Conservation (phyloP, 2,888 invertebrate genomes). For the Antitype chi region DNA sequence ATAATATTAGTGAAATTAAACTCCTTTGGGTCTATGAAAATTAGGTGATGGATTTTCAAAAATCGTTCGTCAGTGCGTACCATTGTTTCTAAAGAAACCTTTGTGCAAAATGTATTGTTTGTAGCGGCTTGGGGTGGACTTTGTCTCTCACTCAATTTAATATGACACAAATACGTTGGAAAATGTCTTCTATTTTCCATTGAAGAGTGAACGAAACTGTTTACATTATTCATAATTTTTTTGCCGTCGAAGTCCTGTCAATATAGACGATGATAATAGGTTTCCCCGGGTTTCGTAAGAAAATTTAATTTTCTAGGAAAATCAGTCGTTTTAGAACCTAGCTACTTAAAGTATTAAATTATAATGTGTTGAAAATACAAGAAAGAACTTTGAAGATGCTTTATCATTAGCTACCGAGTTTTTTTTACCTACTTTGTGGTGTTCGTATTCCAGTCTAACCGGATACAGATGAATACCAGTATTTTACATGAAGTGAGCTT, state of each 20-base stretch:
- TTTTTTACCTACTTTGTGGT: neutral
- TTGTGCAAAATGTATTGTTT: neutral
- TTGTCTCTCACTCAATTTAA: neutral
- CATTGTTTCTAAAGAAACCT: neutral
- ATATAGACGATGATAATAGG: neutral
- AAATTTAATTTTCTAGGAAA: neutral
- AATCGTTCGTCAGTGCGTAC: neutral
- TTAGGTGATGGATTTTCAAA: neutral
- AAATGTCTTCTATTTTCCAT: constrained; percentile 4
- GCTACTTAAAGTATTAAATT: neutral
- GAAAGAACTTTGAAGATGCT: neutral
- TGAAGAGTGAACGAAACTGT: neutral
- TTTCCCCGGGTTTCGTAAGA: neutral
- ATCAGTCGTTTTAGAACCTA: neutral
- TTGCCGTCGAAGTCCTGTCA: neutral
- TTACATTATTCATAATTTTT: constrained; percentile 1
- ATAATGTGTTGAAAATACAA: neutral
- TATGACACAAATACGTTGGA: neutral
- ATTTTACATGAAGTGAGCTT: neutral
- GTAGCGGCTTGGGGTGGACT: neutral
- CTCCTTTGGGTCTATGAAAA: neutral
- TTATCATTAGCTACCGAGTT: too few relatives aligned
- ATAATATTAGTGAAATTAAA: neutral
- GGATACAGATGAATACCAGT: neutral
- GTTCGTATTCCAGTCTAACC: too few relatives aligned